Conservation (phyloP, 2,797 vertebrate species). For the Protonibea diacanthus region DNA sequence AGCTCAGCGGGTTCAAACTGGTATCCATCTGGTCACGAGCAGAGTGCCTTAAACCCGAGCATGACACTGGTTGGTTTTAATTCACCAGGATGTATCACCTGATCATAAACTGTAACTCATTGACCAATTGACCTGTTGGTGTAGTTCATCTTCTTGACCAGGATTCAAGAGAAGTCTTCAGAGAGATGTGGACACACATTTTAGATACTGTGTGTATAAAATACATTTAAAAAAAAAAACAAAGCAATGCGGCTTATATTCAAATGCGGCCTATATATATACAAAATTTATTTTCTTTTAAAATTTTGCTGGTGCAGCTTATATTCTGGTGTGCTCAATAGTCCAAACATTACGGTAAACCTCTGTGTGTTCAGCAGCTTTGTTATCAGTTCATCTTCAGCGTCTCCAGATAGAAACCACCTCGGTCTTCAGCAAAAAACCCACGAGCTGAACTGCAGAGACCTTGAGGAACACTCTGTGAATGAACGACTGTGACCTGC, state of each 20-base stretch:
- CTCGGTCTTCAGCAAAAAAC: slow-evolving; percentile 7
- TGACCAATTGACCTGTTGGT: not conserved
- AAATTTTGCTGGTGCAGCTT: too few relatives aligned
- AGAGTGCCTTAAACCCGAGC: not conserved
- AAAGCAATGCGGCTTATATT: too few relatives aligned
- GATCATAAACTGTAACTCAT: not conserved
- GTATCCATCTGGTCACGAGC: slow-evolving; percentile 1
- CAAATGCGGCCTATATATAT: too few relatives aligned
- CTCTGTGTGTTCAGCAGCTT: not conserved
- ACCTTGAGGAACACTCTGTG: not conserved
- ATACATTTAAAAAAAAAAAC: too few relatives aligned
- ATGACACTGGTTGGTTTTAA: not conserved
- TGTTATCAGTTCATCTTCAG: not conserved
- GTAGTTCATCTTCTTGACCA: too few relatives aligned
- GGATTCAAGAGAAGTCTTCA: too few relatives aligned
- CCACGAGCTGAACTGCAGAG: slow-evolving; percentile 21
- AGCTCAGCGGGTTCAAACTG: slow-evolving; percentile 1
- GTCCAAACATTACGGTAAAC: too few relatives aligned
- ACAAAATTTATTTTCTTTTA: too few relatives aligned
- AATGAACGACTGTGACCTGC: slow-evolving; percentile 12
- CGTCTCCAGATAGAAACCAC: slow-evolving; percentile 1
- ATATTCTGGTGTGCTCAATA: too few relatives aligned
- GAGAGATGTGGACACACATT: too few relatives aligned
- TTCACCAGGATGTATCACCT: not conserved
- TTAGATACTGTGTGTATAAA: too few relatives aligned